Evolutionary conservation across 2,888 invertebrate genomes (phyloP).

Genomic region (Rhyacophila evoluta): DNA sequence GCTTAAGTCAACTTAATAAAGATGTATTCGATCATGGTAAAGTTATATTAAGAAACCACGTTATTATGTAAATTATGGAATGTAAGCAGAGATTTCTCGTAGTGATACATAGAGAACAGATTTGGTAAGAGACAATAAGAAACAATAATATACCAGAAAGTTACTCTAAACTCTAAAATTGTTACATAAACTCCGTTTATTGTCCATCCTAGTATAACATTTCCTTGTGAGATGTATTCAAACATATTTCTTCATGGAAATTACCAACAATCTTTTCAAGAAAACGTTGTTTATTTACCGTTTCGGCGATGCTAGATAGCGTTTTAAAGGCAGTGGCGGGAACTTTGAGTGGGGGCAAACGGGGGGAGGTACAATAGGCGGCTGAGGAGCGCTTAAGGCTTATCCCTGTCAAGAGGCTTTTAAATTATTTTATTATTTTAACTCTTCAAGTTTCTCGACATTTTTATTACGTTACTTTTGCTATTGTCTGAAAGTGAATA

Average conservation of each 20-base stretch:
- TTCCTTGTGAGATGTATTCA: background rate
- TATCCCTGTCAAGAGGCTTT: constrained; percentile 42
- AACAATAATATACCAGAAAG: too few relatives aligned
- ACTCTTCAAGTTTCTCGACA: constrained; percentile 47
- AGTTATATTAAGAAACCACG: too few relatives aligned
- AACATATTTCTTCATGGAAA: background rate
- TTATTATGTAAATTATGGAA: too few relatives aligned
- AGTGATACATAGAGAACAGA: too few relatives aligned
- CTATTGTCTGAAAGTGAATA: constrained; percentile 38
- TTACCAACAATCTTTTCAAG: background rate
- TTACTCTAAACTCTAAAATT: too few relatives aligned
- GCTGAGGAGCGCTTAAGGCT: constrained; percentile 37
- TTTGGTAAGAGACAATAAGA: too few relatives aligned
- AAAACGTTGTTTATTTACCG: background rate
- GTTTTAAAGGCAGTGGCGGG: constrained; percentile 2
- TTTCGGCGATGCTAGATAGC: background rate
- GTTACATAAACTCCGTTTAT: too few relatives aligned
- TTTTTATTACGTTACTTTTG: constrained; percentile 46
- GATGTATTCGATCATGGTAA: too few relatives aligned
- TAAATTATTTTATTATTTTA: constrained; percentile 51
- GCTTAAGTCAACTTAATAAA: too few relatives aligned
- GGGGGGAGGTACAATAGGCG: constrained; percentile 24
- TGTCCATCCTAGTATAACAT: too few relatives aligned
- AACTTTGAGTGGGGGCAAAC: constrained; percentile 10
- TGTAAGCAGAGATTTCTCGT: too few relatives aligned